Percentiles rank a stretch among this genome's conserved stretches.
Evolutionary conservation across 1,140 invertebrate species (phyloP).

Genomic region (Capitella teleta): DNA sequence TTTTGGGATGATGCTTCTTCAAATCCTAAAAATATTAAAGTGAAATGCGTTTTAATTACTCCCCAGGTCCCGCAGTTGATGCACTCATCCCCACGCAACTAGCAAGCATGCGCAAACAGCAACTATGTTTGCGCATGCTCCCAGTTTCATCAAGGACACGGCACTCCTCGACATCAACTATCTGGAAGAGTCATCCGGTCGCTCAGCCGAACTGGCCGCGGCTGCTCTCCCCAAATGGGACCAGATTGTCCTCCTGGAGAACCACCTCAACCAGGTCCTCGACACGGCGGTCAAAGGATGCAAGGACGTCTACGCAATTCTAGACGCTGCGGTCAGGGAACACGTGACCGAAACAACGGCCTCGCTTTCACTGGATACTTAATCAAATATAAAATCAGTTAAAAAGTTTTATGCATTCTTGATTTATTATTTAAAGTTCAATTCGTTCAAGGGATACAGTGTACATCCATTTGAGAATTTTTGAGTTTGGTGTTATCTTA

Average conservation of each 20-base stretch:
- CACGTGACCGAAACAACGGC: constrained; percentile 1
- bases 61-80: no score
- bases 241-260: constrained; percentile 72
- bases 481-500: no score
- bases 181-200: constrained; percentile 36
- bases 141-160: constrained; percentile 60
- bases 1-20: no score
- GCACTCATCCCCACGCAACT: no score
- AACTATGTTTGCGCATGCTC: constrained; percentile 57
- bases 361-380: neutral
- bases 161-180: constrained; percentile 63
- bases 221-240: constrained; percentile 59
- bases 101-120: no score
- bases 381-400: no score
- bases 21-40: no score
- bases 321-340: constrained; percentile 66
- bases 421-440: no score
- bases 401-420: no score
- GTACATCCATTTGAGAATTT: no score
- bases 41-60: no score
- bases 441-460: no score
- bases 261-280: constrained; percentile 73
- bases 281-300: constrained; percentile 77
- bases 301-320: constrained; percentile 66
- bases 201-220: constrained; percentile 62